phyloP scores from a whole-genome alignment of 2,797 vertebrate genomes.

The Poeciliopsis gracilis region DNA sequence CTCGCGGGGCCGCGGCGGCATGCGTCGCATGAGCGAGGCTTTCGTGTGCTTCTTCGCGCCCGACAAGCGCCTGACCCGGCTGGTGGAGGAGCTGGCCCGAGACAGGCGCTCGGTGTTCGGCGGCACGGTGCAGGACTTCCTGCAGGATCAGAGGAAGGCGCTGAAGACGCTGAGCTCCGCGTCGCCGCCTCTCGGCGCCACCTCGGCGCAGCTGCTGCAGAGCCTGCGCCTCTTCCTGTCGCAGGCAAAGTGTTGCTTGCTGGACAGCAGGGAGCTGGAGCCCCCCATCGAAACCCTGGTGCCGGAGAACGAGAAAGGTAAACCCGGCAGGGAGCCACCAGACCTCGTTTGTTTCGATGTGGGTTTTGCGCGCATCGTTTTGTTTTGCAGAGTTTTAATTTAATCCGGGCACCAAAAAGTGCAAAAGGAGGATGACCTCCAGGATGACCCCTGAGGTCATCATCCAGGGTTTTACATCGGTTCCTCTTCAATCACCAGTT shows the following conservation, averaged over 20 bases:
- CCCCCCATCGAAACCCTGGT: slow-evolving; percentile 86
- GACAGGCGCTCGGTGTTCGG: slow-evolving; percentile 85
- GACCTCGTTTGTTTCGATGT: background rate
- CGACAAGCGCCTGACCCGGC: slow-evolving; percentile 83
- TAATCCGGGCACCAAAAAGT: background rate
- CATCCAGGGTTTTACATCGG: background rate
- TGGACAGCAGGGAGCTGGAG: slow-evolving; percentile 84
- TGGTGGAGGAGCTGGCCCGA: slow-evolving; percentile 80
- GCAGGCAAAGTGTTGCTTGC: slow-evolving; percentile 80
- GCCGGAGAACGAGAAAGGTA: slow-evolving; percentile 86
- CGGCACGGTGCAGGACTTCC: slow-evolving; percentile 84
- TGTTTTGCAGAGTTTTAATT: background rate
- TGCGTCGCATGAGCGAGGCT: slow-evolving; percentile 87
- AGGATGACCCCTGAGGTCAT: background rate
- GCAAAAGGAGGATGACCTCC: no score
- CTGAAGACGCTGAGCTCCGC: slow-evolving; percentile 65
- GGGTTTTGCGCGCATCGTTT: background rate
- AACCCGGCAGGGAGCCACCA: background rate
- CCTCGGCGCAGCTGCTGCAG: slow-evolving; percentile 80
- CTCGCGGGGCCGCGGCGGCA: slow-evolving; percentile 72
- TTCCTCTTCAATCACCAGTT: background rate
- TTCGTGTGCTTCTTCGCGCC: slow-evolving; percentile 89
- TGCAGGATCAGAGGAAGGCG: slow-evolving; percentile 75
- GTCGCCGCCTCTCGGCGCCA: slow-evolving; percentile 30
- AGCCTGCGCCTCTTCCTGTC: slow-evolving; percentile 84